These are phyloP conservation scores for Vipera ursinii DNA, from an alignment of 2,797 vertebrate genomes.

Conservation along the genomic window DNA sequence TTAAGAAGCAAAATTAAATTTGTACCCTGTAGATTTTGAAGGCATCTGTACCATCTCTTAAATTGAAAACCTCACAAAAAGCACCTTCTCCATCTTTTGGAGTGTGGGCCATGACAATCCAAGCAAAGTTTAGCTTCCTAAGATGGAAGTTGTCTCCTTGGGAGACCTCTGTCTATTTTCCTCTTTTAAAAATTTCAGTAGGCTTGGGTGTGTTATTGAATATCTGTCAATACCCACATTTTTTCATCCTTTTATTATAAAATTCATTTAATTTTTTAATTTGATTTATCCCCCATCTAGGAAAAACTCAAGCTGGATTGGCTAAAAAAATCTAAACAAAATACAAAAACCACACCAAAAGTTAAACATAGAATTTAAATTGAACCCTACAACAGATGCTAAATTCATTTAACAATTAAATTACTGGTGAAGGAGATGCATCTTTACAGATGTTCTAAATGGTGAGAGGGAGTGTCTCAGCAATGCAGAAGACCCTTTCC, in stretches of 20 bases:
- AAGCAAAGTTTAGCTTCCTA: not conserved
- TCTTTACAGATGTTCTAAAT: not conserved
- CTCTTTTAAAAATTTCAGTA: not conserved
- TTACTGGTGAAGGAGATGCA: not conserved
- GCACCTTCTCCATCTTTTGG: not conserved
- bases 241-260: not conserved
- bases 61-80: not conserved
- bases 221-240: not conserved
- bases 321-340: not conserved
- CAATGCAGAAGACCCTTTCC: not conserved
- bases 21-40: not conserved
- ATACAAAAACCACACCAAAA: not conserved
- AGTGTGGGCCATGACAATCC: not conserved
- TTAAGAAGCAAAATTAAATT: not conserved
- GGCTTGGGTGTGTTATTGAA: not conserved
- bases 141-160: not conserved
- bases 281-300: not conserved
- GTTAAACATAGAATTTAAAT: not conserved
- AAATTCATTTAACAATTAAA: not conserved
- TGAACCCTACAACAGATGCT: not conserved
- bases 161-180: not conserved
- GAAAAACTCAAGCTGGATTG: not conserved
- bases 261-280: not conserved
- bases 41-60: not conserved
- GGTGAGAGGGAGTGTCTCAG: not conserved